phyloP scores from a whole-genome alignment of 2,113 vertebrate species.

The Ornithorhynchus anatinus region DNA sequence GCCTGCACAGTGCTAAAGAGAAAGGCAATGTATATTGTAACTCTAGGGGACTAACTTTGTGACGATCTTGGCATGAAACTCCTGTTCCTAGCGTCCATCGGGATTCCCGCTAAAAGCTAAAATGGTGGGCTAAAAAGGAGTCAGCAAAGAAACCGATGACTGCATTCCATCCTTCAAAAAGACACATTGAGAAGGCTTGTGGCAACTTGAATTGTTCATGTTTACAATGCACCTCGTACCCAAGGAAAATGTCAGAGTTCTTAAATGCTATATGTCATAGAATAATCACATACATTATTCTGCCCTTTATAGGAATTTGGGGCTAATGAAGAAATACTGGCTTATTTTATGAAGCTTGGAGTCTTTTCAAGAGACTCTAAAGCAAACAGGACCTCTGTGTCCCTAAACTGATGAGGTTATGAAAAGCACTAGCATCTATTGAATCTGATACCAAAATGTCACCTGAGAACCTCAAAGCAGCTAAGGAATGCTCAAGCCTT shows the following conservation, averaged over 20 bases:
- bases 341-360: slow-evolving; percentile 33
- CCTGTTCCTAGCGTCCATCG: not conserved
- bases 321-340: slow-evolving; percentile 30
- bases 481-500: not conserved
- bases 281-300: slow-evolving; percentile 28
- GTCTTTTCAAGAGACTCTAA: slow-evolving; percentile 29
- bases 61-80: too few relatives aligned
- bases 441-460: not conserved
- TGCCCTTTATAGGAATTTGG: slow-evolving; percentile 41
- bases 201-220: not conserved
- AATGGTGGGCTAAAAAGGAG: not conserved
- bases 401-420: not conserved
- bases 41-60: too few relatives aligned
- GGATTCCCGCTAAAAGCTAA: not conserved
- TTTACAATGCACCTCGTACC: not conserved
- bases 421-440: not conserved
- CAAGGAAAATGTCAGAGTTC: slow-evolving; percentile 19
- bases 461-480: not conserved
- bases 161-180: slow-evolving; percentile 39
- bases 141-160: not conserved
- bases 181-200: not conserved
- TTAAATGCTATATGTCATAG: slow-evolving; percentile 16
- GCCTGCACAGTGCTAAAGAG: too few relatives aligned
- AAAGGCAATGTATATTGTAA: too few relatives aligned
- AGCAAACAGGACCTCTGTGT: not conserved